Evolutionary conservation across 2,113 vertebrate species (phyloP), one percentile per base, ranked within the genome.

Genomic region (Crotalus horridus): DNA sequence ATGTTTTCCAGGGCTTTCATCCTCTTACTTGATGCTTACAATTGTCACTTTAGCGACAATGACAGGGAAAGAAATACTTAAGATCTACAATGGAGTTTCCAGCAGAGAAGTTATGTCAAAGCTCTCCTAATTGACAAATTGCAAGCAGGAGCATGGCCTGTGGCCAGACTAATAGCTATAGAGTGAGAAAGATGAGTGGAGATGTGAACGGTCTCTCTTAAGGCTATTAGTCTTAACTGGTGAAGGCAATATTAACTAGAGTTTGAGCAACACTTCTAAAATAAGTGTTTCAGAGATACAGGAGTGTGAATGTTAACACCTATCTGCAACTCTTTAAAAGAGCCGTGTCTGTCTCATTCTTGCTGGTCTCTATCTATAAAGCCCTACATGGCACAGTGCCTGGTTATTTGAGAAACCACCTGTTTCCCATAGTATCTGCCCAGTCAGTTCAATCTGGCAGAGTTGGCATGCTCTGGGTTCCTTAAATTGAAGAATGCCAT

Each of bases 51-150:
- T 2, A 81, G 15, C 21, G 51, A 88, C 61, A 81, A 58, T 56
- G 12, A 69, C 88, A 93, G 59, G 46, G 91, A 56, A 53, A 51
- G 4, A 58, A 53, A 20, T 5, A 26, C 15, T 85, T 58, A 10
- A 91, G 0, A 15, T 0, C 8, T 3, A 0, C 89, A 91, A 43
- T 91, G 56, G 87, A 53, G 69, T 55, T 12, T 59, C 90, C 48
- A 48, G 87, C 69, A 59, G 90, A 59, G 56, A 43, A 11, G 24
- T 15, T 91, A 53, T 88, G 43, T 89, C 24, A 56, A 64, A 92
- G 24, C 55, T 3, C 17, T 87, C 89, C 8, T 55, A 85, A 0
- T 0, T 55, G 58, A 64, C 89, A 53, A 88, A 53, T 54, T 69
- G 90, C 3, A 58, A 6, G 46, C 12, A n/a, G 33, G 29, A 33